Base-by-base conservation (phyloP, 37 sponge, comb jelly and placozoan species). In the Amphimedon queenslandica region DNA sequence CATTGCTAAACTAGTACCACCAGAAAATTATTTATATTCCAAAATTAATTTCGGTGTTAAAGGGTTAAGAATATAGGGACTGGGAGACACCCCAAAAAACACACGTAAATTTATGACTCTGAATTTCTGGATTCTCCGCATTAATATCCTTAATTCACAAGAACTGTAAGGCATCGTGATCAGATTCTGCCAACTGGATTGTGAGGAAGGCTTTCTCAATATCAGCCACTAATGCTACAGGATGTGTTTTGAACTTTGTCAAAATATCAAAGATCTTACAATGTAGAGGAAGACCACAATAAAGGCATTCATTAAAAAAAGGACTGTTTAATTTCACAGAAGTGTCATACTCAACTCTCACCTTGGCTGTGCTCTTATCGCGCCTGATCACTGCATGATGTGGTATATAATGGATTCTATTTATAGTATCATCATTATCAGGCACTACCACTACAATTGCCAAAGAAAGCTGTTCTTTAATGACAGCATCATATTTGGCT, bases 381-480 rank as follows among this genome's bases (percentile, higher is more conserved):
- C 18, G 29, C 20, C 64, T 58, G 28, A 78, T 39, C 28, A 70
- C 79, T 13, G 42, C 71, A 38, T 78, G 71, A 37, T 78, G 79
- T 40, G 79, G 79, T 5, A 78, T 41, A 41, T 78, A 78, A 63
- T 78, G 79, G 16, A 77, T 57, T 30, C n/a, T 18, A 39, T 53
- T 37, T 13, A 63, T 36, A 21, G 40, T 40, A 16, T 57, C n/a
- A 16, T 30, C 40, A 5, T 10, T 32, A 30, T 23, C 23, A 31
- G 53, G 35, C 11, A 60, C 79, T 18, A 42, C 29, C 61, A 70
- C 79, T 11, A 69, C 41, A 42, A 78, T 70, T 25, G 43, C 64
- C 61, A 37, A 70, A 5, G 3, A 70, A 34, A 78, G 69, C 39
- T 78, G 79, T 41, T 78, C 79, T 58, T 78, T 21, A 30, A 78